Base-by-base conservation (phyloP, 2,113 vertebrate genomes). In the Anas platyrhynchos region DNA sequence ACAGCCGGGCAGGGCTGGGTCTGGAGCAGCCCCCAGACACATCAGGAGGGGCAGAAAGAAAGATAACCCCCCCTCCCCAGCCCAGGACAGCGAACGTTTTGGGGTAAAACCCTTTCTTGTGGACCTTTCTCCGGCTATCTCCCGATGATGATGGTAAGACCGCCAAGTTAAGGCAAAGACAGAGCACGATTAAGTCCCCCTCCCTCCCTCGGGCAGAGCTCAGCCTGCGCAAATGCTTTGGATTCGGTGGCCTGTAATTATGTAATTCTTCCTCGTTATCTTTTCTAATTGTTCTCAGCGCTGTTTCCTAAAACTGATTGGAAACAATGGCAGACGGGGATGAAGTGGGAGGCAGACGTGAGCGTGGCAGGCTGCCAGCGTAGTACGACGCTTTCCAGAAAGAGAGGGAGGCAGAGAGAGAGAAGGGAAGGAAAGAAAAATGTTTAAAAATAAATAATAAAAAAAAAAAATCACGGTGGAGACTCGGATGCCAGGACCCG, bases 221-320 rank as follows among this genome's bases (percentile, higher is more conserved):
- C 87, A 94, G 87, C 32, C 86, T 90, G 93, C 63, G 14, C 63
- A 86, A 95, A 95, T 26, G 89, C 96, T 97, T 95, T 97, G 97
- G 92, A 97, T 97, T 63, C 72, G 58, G 97, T 82, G 92, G 95
- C 96, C 97, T 97, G 97, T 98, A 98, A 98, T 98, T 98, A 98
- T 98, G 97, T 97, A 98, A 98, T 98, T 98, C 97, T 92, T 98
- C 97, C 97, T 98, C 69, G 95, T 98, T 98, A 98, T 98, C 97
- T 96, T 98, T 98, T 97, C 97, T 98, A 98, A 98, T 98, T 98
- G 98, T 98, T 98, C 97, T 98, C 97, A 50, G 96, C 16, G 93
- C 97, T 97, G 96, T 98, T 98, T 98, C 96, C 98, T 98, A 97
- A 98, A 97, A 97, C 97, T 95, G 97, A 98, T 95, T 97, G 97